These are phyloP conservation scores for Cairina moschata DNA, from an alignment of 2,113 vertebrate genomes.

Conservation along the genomic window DNA sequence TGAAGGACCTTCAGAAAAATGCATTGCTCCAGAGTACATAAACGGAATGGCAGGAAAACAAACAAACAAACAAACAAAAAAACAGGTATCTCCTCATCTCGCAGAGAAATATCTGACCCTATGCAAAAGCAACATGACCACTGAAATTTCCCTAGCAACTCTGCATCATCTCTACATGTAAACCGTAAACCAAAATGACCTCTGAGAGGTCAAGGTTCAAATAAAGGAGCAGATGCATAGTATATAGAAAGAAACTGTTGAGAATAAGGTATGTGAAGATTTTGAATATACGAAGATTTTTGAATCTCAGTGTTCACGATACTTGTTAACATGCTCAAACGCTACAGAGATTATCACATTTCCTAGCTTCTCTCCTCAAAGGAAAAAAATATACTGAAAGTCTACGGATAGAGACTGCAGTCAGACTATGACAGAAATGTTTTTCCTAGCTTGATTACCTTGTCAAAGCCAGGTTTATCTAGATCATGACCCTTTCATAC, in stretches of 20 bases:
- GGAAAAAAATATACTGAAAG: neutral
- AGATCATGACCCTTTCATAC: slow-evolving; percentile 22
- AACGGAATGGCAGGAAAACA: neutral
- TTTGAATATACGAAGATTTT: neutral
- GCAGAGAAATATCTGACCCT: neutral
- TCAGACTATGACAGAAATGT: neutral
- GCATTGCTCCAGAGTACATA: fast-evolving
- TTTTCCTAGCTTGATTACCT: neutral
- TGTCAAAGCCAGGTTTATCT: neutral
- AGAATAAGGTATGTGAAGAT: neutral
- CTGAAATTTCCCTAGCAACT: neutral
- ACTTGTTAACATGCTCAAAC: neutral
- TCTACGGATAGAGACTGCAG: neutral
- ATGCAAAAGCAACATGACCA: neutral
- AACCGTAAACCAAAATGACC: fast-evolving
- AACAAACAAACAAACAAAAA: no score
- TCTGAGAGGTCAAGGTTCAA: neutral
- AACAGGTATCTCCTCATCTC: neutral
- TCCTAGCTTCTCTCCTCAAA: neutral
- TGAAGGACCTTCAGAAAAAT: neutral
- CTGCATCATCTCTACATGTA: neutral
- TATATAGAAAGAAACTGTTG: neutral
- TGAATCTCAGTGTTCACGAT: neutral
- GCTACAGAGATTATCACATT: neutral
- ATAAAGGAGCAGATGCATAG: neutral